Evolutionary conservation across 2,113 vertebrate species (phyloP).

Genomic region (human): DNA sequence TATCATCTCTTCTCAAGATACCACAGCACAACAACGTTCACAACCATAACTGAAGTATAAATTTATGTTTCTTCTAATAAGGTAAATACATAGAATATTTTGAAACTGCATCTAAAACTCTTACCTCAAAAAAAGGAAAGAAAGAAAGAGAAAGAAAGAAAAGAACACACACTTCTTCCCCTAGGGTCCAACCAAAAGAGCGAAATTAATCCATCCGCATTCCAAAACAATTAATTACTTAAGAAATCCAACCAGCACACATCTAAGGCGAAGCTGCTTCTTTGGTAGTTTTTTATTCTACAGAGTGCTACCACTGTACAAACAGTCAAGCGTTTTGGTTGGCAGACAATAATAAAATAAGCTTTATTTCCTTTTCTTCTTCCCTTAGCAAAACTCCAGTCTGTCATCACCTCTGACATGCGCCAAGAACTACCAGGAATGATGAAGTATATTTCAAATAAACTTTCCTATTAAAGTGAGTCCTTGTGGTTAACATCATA

Average conservation of each 20-base stretch:
- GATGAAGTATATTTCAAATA: slow-evolving; percentile 1
- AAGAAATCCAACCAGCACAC: slow-evolving; percentile 8
- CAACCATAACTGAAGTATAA: neutral
- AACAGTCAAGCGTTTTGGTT: slow-evolving; percentile 16
- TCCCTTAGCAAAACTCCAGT: slow-evolving; percentile 8
- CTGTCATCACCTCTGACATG: slow-evolving; percentile 10
- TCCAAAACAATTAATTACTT: slow-evolving; percentile 4
- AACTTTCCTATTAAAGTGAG: slow-evolving; percentile 11
- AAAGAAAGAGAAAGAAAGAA: neutral
- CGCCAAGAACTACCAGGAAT: neutral
- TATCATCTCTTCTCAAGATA: slow-evolving; percentile 3
- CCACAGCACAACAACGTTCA: neutral
- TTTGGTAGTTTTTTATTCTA: neutral
- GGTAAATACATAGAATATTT: neutral
- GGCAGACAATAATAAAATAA: neutral
- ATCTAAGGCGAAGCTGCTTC: neutral
- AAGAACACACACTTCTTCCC: neutral
- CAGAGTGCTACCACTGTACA: neutral
- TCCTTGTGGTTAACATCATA: neutral
- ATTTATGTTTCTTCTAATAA: neutral
- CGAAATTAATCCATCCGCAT: neutral
- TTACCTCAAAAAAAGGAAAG: neutral
- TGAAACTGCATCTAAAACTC: slow-evolving; percentile 1
- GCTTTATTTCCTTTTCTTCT: neutral
- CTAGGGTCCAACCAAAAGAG: neutral